These are phyloP conservation scores for Melikaiella ostensackeni DNA, from an alignment of 2,888 invertebrate genomes.

Conservation along the genomic window DNA sequence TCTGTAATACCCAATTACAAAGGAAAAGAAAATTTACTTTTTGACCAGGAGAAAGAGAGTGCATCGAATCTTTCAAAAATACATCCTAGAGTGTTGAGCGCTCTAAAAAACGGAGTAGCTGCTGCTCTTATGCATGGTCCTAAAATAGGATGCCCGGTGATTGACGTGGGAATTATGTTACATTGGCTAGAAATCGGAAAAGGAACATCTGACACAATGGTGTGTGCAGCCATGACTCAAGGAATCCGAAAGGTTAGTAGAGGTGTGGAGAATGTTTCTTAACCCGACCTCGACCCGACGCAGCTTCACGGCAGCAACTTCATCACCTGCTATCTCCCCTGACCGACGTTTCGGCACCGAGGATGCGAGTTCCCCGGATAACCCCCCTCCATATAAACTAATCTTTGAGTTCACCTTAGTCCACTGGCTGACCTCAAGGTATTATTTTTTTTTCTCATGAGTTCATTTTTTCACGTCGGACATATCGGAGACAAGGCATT, in stretches of 20 bases:
- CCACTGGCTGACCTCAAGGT: no score
- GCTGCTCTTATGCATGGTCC: slow-evolving; percentile 89
- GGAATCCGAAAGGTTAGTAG: slow-evolving; percentile 86
- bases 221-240: slow-evolving; percentile 89
- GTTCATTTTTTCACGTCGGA: no score
- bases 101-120: slow-evolving; percentile 85
- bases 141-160: slow-evolving; percentile 89
- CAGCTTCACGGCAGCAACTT: no score
- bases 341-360: no score
- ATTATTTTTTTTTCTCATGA: no score
- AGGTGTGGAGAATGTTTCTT: no score
- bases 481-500: no score
- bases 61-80: slow-evolving; percentile 84
- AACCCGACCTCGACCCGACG: no score
- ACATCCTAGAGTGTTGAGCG: slow-evolving; percentile 83
- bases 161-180: slow-evolving; percentile 86
- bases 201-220: slow-evolving; percentile 88
- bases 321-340: no score
- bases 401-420: no score
- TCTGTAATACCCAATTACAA: slow-evolving; percentile 80
- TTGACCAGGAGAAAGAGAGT: slow-evolving; percentile 84
- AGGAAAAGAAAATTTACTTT: slow-evolving; percentile 75
- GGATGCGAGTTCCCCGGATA: no score
- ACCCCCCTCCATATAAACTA: no score
- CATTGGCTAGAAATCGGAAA: slow-evolving; percentile 86